These are phyloP conservation scores for Pristiophorus japonicus DNA, from an alignment of 2,113 vertebrate genomes.

Conservation along the genomic window DNA sequence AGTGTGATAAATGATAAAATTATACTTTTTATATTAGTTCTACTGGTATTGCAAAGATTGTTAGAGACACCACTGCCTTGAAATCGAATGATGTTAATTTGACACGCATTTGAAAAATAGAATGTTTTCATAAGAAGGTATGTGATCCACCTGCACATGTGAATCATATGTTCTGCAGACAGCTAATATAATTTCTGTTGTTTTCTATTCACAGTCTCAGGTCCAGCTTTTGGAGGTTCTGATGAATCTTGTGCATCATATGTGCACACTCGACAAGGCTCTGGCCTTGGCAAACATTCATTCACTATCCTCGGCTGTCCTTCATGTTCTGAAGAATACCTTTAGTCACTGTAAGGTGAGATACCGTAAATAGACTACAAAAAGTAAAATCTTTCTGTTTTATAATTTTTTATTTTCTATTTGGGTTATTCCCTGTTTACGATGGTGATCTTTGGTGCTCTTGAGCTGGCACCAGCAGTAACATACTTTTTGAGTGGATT, in stretches of 20 bases:
- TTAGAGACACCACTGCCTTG: background rate
- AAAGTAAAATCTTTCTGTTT: background rate
- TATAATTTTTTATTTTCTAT: background rate
- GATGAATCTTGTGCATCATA: constrained; percentile 63
- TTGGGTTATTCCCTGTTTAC: background rate
- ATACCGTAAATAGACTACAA: background rate
- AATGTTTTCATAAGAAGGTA: background rate
- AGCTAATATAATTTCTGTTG: constrained; percentile 26
- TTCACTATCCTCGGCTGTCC: constrained; percentile 69
- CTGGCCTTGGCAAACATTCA: constrained; percentile 60
- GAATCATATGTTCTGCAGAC: background rate
- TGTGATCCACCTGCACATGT: background rate
- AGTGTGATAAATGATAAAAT: background rate
- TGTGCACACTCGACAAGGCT: constrained; percentile 60
- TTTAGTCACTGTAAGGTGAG: constrained; percentile 87
- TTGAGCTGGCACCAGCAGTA: background rate
- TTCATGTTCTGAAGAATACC: constrained; percentile 71
- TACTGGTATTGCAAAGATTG: background rate
- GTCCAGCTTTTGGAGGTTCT: constrained; percentile 70
- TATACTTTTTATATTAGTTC: background rate
- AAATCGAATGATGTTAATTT: background rate
- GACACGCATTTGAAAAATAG: background rate
- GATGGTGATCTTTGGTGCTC: background rate
- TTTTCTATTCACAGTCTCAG: constrained; percentile 57
- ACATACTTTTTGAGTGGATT: background rate